Percentiles rank a stretch among this genome's conserved stretches.
Evolutionary conservation across 2,113 vertebrate genomes (phyloP).

Genomic region (Gadus macrocephalus): DNA sequence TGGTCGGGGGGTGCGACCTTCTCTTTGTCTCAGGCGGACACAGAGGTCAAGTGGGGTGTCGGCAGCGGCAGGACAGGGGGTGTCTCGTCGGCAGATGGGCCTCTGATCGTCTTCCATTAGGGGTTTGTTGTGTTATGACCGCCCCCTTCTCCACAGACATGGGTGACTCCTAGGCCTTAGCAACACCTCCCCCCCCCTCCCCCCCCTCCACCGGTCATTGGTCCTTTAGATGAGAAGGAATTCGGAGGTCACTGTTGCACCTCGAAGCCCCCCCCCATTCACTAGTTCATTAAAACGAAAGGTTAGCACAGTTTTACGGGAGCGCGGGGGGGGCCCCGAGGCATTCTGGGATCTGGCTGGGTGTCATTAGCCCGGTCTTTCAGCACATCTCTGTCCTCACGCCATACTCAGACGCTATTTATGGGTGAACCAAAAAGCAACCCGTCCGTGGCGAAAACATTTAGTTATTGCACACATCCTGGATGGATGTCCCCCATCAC

Average conservation of each 20-base stretch:
- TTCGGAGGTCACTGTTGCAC: too few relatives aligned
- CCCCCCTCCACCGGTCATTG: neutral
- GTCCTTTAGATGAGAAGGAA: slow-evolving; percentile 1
- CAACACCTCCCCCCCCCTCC: too few relatives aligned
- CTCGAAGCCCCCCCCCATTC: neutral
- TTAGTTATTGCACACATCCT: slow-evolving; percentile 33
- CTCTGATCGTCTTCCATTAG: slow-evolving; percentile 40
- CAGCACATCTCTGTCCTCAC: slow-evolving; percentile 23
- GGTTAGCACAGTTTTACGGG: neutral
- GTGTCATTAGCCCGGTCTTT: slow-evolving; percentile 23
- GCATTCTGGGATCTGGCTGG: neutral
- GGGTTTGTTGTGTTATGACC: slow-evolving; percentile 48
- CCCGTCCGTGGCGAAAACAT: slow-evolving; percentile 30
- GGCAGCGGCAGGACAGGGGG: slow-evolving; percentile 30
- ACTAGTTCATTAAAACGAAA: slow-evolving; percentile 1
- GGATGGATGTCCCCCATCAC: slow-evolving; percentile 36
- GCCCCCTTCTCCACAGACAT: neutral
- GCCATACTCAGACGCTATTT: slow-evolving; percentile 21
- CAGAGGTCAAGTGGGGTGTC: slow-evolving; percentile 69
- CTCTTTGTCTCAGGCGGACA: slow-evolving; percentile 55
- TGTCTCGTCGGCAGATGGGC: slow-evolving; percentile 48
- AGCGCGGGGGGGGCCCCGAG: too few relatives aligned
- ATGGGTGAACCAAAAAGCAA: slow-evolving; percentile 19
- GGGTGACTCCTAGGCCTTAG: too few relatives aligned
- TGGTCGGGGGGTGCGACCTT: slow-evolving; percentile 55